Evolutionary conservation across 2,888 invertebrate genomes (phyloP).

Genomic region (Anagyrus pseudococci): DNA sequence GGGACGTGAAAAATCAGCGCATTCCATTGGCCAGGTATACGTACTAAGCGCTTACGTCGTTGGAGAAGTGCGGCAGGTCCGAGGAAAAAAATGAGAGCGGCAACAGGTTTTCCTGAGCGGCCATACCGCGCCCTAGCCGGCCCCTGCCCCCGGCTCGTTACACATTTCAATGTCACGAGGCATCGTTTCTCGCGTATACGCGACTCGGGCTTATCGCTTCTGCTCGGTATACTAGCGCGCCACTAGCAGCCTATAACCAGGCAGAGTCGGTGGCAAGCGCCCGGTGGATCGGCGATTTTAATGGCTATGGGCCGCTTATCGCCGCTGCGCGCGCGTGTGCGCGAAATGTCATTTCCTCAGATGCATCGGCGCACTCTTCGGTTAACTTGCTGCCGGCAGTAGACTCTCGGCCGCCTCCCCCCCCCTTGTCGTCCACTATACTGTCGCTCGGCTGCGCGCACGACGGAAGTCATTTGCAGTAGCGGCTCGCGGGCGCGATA

Average conservation of each 20-base stretch:
- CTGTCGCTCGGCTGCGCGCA: conserved; percentile 3
- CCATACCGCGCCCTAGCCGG: too few relatives aligned
- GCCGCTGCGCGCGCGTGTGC: neutral
- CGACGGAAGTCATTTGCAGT: conserved; percentile 10
- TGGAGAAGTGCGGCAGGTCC: neutral
- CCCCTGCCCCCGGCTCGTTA: too few relatives aligned
- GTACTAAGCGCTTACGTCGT: too few relatives aligned
- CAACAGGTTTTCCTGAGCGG: too few relatives aligned
- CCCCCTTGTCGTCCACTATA: neutral
- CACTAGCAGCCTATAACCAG: too few relatives aligned
- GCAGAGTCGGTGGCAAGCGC: too few relatives aligned
- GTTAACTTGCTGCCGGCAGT: neutral
- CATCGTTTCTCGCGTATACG: conserved; percentile 26
- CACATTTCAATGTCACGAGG: conserved; percentile 27
- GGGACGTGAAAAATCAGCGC: neutral
- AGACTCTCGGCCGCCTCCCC: conserved; percentile 9
- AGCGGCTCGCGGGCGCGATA: conserved; percentile 11
- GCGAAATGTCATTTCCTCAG: conserved; percentile 27
- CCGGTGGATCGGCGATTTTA: too few relatives aligned
- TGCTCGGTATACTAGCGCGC: too few relatives aligned
- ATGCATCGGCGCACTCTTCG: neutral
- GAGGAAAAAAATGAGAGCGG: neutral
- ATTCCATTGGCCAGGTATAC: too few relatives aligned
- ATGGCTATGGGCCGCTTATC: conserved; percentile 19
- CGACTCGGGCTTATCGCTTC: too few relatives aligned